These are phyloP conservation scores for Porites australiensis DNA, from an alignment of 64 coral and sea anemone genomes.

Conservation along the genomic window DNA sequence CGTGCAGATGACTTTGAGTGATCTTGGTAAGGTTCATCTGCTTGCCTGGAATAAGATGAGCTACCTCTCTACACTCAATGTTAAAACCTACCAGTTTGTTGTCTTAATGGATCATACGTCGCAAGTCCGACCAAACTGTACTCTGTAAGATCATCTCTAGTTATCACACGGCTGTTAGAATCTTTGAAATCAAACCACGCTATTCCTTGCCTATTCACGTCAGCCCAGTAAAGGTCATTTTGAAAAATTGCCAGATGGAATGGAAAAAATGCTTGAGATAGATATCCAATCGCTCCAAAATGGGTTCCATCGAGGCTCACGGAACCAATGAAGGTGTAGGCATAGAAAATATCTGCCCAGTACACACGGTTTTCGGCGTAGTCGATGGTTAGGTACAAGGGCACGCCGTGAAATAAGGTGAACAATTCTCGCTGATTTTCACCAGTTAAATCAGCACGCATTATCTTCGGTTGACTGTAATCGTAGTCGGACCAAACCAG, in stretches of 20 bases:
- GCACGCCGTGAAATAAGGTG: not conserved
- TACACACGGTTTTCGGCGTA: slow-evolving; percentile 3
- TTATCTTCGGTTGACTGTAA: not conserved
- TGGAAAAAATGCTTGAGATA: not conserved
- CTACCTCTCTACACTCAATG: not conserved
- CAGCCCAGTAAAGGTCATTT: slow-evolving; percentile 22
- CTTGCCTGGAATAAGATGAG: no score
- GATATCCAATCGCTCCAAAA: not conserved
- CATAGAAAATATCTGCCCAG: not conserved
- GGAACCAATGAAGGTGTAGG: not conserved
- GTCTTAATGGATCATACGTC: not conserved
- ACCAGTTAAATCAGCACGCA: slow-evolving; percentile 30
- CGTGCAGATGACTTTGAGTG: no score
- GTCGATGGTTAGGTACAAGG: not conserved
- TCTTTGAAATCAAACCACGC: slow-evolving; percentile 15
- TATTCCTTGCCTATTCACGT: not conserved
- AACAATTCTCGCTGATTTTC: not conserved
- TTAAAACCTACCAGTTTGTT: not conserved
- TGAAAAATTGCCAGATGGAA: slow-evolving; percentile 21
- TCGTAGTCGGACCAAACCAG: slow-evolving; percentile 13
- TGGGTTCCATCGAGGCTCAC: not conserved
- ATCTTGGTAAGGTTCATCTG: no score
- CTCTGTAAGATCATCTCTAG: not conserved
- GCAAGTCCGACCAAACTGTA: not conserved
- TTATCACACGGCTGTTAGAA: not conserved